A percentile compares a stretch with the other conserved stretches of the same genome.
Evolutionary conservation across 1,140 invertebrate species (phyloP).

Genomic region (Apis cerana): DNA sequence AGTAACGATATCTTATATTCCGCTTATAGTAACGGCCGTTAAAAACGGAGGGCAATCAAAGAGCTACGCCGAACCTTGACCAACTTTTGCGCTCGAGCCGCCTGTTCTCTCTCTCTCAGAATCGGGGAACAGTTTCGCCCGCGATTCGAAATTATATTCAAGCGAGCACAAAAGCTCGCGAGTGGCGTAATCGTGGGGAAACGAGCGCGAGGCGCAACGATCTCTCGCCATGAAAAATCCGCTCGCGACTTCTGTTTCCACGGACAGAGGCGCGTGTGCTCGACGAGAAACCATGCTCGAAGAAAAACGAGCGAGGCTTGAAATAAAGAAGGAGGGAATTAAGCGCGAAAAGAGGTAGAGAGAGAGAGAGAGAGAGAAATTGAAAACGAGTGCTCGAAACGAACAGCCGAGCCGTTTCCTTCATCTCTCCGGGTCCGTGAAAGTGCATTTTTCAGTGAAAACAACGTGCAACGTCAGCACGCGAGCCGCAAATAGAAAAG

Average conservation of each 20-base stretch:
- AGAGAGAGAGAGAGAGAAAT: not conserved
- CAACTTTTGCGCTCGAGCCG: not conserved
- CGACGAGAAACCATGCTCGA: not conserved
- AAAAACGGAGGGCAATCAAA: not conserved
- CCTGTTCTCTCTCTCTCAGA: not conserved
- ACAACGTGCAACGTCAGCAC: conserved; percentile 25
- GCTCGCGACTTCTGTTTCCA: conserved; percentile 30
- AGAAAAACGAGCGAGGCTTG: not conserved
- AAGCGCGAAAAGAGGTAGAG: too few relatives aligned
- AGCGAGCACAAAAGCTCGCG: conserved; percentile 17
- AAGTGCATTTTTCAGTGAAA: conserved; percentile 23
- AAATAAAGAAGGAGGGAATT: not conserved
- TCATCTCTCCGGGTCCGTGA: not conserved
- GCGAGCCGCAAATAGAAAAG: conserved; percentile 28
- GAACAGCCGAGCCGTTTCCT: conserved; percentile 24
- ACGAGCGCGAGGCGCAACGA: conserved; percentile 5
- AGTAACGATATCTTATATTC: too few relatives aligned
- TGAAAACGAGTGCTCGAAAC: conserved; percentile 14
- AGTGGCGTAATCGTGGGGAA: conserved; percentile 7
- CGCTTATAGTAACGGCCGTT: not conserved
- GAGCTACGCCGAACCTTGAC: conserved; percentile 20
- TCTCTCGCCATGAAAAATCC: conserved; percentile 6
- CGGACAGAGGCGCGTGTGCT: conserved; percentile 7
- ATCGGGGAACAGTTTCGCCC: not conserved
- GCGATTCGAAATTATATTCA: conserved; percentile 7